Base-by-base conservation (phyloP, 2,888 invertebrate species). In the Amiota minor region DNA sequence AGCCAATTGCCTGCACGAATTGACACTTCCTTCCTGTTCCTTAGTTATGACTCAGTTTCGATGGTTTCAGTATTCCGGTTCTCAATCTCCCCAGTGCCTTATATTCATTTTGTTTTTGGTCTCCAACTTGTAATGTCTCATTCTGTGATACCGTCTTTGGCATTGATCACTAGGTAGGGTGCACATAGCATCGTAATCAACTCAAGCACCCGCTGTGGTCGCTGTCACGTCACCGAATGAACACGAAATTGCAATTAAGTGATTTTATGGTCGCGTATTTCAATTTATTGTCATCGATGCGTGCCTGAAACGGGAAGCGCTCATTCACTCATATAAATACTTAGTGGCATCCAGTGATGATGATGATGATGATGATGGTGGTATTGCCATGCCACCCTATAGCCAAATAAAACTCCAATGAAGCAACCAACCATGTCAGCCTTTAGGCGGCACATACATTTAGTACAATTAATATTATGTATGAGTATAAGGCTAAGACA, bases 241-340 rank as follows among this genome's bases (percentile, higher is more conserved):
- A 82, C 81, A 84, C 80, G 84, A 84, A 82, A 80, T 82, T 76
- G 80, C 84, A 84, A 84, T 84, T 84, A 84, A 84, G 83, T 83
- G 84, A 84, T 84, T 84, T 84, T 83, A 84, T 83, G 83, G 80
- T 81, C 81, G 81, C 81, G 82, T 81, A 82, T 80, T 84, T 84
- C 83, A 84, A 83, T 84, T 83, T 83, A 84, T 84, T 80, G 81
- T 79, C 81, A 84, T 80, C 80, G 81, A 78, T 79, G 65, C 77
- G 16, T 56, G 53, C 53, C n/a, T 50, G 2, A 6, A 50, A 53
- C n/a, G n/a, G n/a, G 12, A 12, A 53, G 2, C 53, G 64, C 65
- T 16, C 46, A 8, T 9, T 16, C 53, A 20, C 55, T 16, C 3
- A n/a, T 61, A 61, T 18, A n/a, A 47, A 69, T 16, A 12, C 49